Evolutionary conservation across 2,797 vertebrate species (phyloP).

Genomic region (Astyanax mexicanus): DNA sequence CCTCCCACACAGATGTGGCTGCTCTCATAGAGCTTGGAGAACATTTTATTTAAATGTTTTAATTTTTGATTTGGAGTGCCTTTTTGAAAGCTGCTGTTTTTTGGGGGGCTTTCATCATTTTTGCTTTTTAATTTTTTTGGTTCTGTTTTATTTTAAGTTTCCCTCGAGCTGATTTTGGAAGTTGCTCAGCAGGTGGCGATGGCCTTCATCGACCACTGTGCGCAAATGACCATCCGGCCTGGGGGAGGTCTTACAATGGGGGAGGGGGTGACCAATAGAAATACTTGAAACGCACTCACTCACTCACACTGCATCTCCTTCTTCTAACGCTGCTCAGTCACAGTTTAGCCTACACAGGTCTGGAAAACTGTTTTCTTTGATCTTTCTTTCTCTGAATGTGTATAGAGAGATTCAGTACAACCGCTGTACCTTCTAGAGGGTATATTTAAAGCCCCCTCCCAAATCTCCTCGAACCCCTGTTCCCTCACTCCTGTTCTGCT

Average conservation of each 20-base stretch:
- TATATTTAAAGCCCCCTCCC: constrained; percentile 45
- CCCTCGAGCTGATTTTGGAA: constrained; percentile 50
- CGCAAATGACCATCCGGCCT: constrained; percentile 59
- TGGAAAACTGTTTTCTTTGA: constrained; percentile 60
- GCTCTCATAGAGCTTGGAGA: constrained; percentile 93
- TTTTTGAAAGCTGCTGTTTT: constrained; percentile 97
- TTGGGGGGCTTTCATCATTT: constrained; percentile 79
- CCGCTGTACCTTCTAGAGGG: constrained; percentile 50
- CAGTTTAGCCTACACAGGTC: constrained; percentile 85
- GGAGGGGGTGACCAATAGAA: constrained; percentile 80
- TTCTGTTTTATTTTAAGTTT: constrained; percentile 21
- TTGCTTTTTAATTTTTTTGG: constrained; percentile 53
- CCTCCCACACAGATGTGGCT: constrained; percentile 86
- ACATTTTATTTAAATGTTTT: constrained; percentile 81
- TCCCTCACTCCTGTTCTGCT: constrained; percentile 50
- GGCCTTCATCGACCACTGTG: constrained; percentile 42
- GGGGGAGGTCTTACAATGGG: constrained; percentile 59
- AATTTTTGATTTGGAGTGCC: constrained; percentile 95
- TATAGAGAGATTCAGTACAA: constrained; percentile 78
- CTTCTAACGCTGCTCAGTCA: constrained; percentile 83
- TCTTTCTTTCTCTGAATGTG: constrained; percentile 80
- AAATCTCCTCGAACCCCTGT: constrained; percentile 25
- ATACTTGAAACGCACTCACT: constrained; percentile 86
- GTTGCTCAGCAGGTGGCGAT: constrained; percentile 64
- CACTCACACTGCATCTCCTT: constrained; percentile 66